Conservation (phyloP, 1,140 invertebrate genomes). For the Lamellibrachia luymesi region DNA sequence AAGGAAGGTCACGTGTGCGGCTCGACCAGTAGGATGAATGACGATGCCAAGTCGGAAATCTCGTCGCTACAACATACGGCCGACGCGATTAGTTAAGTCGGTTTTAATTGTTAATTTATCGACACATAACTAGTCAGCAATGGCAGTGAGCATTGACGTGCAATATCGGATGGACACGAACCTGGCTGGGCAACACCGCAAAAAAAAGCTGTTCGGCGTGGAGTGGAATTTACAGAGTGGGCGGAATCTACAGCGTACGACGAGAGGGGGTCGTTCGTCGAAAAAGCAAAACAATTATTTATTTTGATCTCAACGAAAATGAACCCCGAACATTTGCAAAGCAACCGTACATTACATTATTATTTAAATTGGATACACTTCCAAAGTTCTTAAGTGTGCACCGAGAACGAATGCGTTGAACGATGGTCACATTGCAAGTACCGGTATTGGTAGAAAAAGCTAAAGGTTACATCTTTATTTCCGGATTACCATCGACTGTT, state of each 20-base stretch:
- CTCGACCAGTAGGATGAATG: not conserved
- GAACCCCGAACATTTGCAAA: not conserved
- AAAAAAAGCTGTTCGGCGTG: no score
- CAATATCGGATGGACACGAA: not conserved
- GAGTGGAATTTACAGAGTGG: not conserved
- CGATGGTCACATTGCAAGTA: not conserved
- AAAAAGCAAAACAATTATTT: not conserved
- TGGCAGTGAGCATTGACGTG: not conserved
- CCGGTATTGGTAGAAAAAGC: not conserved
- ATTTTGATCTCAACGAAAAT: slow-evolving; percentile 2
- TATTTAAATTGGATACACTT: not conserved
- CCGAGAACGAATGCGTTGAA: not conserved
- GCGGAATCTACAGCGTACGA: not conserved
- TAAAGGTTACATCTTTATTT: not conserved
- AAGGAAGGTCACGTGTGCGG: slow-evolving; percentile 27
- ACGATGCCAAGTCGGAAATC: not conserved
- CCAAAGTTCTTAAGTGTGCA: not conserved
- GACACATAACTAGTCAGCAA: slow-evolving; percentile 1
- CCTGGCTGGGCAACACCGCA: not conserved
- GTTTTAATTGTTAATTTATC: not conserved
- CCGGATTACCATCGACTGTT: not conserved
- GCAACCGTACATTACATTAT: not conserved
- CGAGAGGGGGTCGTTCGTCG: not conserved
- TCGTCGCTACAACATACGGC: not conserved
- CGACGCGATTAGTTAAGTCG: not conserved